Base-by-base conservation (phyloP, 2,113 vertebrate species). In the Chlamydotis undulata region DNA sequence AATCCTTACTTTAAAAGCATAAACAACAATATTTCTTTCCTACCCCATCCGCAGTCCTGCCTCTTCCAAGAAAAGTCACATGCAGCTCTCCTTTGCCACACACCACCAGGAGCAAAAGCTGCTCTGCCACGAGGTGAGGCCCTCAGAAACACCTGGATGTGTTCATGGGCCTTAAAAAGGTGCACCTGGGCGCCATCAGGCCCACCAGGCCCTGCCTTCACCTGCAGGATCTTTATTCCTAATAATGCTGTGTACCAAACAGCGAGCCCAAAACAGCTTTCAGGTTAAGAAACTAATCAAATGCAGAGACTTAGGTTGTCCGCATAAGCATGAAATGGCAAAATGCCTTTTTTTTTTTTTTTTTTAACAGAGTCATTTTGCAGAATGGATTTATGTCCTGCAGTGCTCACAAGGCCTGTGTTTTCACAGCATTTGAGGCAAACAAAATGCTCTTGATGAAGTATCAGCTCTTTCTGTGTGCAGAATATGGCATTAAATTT, bases 401-500 rank as follows among this genome's bases (percentile, higher is more conserved):
- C 39, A 83, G 73, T 91, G 74, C 91, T 96, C 65, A 82, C 93
- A 95, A 91, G 95, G 94, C 91, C 95, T 92, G 74, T 94, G 86
- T 96, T 97, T 94, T 94, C 89, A 92, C 81, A 95, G 90, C 43
- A 84, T 96, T 63, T 90, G 63, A 96, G 91, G 63, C 88, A 97
- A 96, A 87, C 84, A 94, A 87, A 96, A 92, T 90, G 83, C 87
- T 94, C 87, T 94, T 94, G 86, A 68, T 85, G 63, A 95, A 93
- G 94, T 90, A 92, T 17, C 19, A 97, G 87, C 82, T 85, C 88
- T 97, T 96, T 94, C 75, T 89, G 64, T 31, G 85, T 94, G 93
- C 87, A 67, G 87, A 98, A 97, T 96, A 95, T 90, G 95, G 95
- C 93, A 97, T 97, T 98, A 96, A 97, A 97, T 97, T 97, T 94